These are phyloP conservation scores for Baronia brevicornis DNA, from an alignment of 2,888 invertebrate species.

Conservation along the genomic window DNA sequence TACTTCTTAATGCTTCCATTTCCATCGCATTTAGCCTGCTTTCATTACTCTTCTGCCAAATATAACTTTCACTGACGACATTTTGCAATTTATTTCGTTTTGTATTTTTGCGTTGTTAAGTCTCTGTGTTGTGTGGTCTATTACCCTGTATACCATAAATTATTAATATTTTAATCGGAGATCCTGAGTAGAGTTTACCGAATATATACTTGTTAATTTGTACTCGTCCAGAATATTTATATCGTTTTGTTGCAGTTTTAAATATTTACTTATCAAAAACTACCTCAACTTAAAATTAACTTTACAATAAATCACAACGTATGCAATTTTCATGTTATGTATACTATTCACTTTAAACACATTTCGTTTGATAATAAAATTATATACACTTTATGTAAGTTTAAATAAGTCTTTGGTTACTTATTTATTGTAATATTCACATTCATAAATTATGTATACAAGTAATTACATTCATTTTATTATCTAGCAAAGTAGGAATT, in stretches of 20 bases:
- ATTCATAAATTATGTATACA: slow-evolving; percentile 45
- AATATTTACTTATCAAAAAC: slow-evolving; percentile 74
- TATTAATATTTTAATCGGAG: slow-evolving; percentile 8
- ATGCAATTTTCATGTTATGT: slow-evolving; percentile 41
- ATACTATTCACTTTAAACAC: slow-evolving; percentile 47
- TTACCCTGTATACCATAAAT: slow-evolving; percentile 66
- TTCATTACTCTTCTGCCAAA: no score
- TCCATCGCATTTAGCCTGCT: no score
- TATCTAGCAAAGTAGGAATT: slow-evolving; percentile 28
- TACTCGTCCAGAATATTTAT: slow-evolving; percentile 65
- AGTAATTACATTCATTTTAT: slow-evolving; percentile 45
- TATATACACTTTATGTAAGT: slow-evolving; percentile 51
- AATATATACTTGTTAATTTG: slow-evolving; percentile 20
- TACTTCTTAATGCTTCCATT: no score
- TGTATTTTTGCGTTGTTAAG: no score
- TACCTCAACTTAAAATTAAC: slow-evolving; percentile 64
- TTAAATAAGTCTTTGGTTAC: slow-evolving; percentile 49
- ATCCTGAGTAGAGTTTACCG: slow-evolving; percentile 6
- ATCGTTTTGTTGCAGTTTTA: slow-evolving; percentile 40
- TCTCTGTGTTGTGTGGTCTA: slow-evolving; percentile 33
- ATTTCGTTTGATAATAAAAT: slow-evolving; percentile 44
- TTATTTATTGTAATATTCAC: slow-evolving; percentile 71
- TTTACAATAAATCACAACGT: slow-evolving; percentile 69
- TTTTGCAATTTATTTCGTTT: no score
- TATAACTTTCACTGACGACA: no score